phyloP scores from a whole-genome alignment of 2,113 vertebrate species.

The Rhegmatorhina hoffmannsi region DNA sequence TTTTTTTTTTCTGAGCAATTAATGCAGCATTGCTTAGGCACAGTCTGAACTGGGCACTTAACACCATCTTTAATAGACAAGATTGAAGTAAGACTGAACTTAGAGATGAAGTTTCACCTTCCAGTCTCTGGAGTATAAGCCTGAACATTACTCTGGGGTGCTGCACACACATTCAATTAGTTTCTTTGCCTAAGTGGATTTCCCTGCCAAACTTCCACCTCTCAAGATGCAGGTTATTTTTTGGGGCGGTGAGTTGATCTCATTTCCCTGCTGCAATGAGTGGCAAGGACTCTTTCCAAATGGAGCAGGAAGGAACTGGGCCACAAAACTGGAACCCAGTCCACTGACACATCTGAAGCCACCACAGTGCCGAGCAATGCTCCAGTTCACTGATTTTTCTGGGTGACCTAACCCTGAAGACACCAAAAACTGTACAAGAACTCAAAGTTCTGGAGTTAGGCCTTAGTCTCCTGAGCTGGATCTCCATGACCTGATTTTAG shows the following conservation, averaged over 20 bases:
- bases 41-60: background rate
- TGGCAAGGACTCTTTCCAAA: background rate
- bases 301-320: background rate
- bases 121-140: fast-evolving
- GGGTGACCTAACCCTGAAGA: background rate
- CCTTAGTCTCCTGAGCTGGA: background rate
- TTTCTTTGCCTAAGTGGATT: background rate
- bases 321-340: background rate
- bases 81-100: background rate
- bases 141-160: background rate
- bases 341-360: background rate
- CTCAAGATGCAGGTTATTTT: background rate
- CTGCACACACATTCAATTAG: background rate
- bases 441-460: background rate
- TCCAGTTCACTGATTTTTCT: background rate
- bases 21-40: background rate
- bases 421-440: background rate
- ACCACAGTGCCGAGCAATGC: background rate
- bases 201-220: background rate
- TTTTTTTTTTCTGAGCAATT: background rate
- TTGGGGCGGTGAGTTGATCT: background rate
- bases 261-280: background rate
- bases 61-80: background rate
- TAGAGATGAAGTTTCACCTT: background rate
- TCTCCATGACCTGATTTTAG: background rate